Conservation (phyloP, 2,113 vertebrate species). For the Dipodomys stephensi region DNA sequence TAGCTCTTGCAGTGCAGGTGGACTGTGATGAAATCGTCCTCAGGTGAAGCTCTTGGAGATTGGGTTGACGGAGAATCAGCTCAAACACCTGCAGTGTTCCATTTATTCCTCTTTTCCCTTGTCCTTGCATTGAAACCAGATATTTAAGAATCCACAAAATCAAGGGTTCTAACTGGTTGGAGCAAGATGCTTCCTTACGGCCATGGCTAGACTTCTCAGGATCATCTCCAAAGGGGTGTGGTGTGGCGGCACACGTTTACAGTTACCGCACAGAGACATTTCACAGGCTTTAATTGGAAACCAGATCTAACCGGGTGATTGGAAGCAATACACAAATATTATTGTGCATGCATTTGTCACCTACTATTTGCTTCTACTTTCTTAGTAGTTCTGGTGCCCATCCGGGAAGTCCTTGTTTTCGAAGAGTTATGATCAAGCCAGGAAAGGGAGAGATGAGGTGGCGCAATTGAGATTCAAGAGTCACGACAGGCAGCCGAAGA, state of each 20-base stretch:
- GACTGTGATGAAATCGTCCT: neutral
- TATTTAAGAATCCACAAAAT: neutral
- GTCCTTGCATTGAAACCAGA: slow-evolving; percentile 15
- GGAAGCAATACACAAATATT: neutral
- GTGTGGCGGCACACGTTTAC: neutral
- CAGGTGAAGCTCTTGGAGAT: neutral
- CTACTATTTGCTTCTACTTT: slow-evolving; percentile 12
- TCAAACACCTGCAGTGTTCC: neutral
- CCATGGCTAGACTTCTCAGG: neutral
- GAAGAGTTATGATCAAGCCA: neutral
- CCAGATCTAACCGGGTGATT: too few species aligned
- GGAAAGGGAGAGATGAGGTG: neutral
- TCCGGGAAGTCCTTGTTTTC: slow-evolving; percentile 24
- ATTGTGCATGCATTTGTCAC: neutral
- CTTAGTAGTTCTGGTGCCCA: neutral
- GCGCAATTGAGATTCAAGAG: neutral
- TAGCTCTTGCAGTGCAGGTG: slow-evolving; percentile 9
- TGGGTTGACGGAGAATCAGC: neutral
- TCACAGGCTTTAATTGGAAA: slow-evolving; percentile 42
- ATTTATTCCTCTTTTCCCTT: neutral
- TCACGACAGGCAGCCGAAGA: neutral
- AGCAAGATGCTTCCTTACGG: neutral
- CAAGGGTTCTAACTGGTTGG: neutral
- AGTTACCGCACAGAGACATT: neutral
- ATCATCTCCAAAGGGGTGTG: neutral